phyloP scores from a whole-genome alignment of 2,888 invertebrate genomes.

The Subacronicta megacephala region DNA sequence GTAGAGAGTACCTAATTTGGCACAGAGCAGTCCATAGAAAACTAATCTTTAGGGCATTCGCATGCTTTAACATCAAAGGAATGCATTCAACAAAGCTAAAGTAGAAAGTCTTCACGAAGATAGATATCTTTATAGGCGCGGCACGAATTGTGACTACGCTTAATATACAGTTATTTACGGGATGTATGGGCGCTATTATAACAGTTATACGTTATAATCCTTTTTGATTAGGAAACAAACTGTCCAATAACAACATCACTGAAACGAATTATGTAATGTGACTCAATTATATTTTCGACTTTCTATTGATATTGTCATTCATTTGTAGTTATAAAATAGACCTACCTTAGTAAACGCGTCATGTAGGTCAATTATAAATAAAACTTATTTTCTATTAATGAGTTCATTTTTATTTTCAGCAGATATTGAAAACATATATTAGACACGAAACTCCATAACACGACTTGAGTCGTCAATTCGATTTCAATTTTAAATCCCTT shows the following conservation, averaged over 20 bases:
- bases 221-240: conserved; percentile 28
- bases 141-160: conserved; percentile 21
- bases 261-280: conserved; percentile 48
- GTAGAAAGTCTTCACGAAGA: conserved; percentile 47
- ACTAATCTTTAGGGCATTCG: conserved; percentile 47
- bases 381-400: conserved; percentile 68
- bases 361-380: conserved; percentile 63
- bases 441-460: conserved; percentile 54
- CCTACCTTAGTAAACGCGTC: conserved; percentile 59
- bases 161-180: conserved; percentile 7
- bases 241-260: conserved; percentile 34
- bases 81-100: conserved; percentile 41
- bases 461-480: conserved; percentile 40
- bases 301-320: conserved; percentile 64
- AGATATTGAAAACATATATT: conserved; percentile 60
- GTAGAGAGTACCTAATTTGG: conserved; percentile 81
- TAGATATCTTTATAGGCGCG: conserved; percentile 17
- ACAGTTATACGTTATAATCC: conserved; percentile 19
- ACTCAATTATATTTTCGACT: conserved; percentile 56
- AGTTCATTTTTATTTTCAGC: conserved; percentile 49
- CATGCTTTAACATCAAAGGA: conserved; percentile 42
- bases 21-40: conserved; percentile 73
- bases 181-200: conserved; percentile 12
- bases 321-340: conserved; percentile 65
- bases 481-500: conserved; percentile 39